A percentile compares a stretch with the other conserved stretches of the same genome.
Conservation (phyloP, 2,113 vertebrate genomes). For the Festucalex cinctus region DNA sequence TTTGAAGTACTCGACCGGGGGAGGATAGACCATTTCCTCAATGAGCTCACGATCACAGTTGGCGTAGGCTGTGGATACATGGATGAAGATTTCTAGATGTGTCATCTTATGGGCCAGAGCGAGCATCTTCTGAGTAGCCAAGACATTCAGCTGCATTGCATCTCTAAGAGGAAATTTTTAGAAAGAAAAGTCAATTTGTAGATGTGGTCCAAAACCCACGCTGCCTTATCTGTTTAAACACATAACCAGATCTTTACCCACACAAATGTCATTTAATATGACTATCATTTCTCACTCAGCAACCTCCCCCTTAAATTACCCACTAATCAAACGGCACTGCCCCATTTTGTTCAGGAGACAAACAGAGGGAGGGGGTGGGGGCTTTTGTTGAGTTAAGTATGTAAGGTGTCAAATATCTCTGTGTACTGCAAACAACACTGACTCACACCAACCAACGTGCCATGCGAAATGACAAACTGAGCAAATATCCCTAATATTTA, state of each 20-base stretch:
- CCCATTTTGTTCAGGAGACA: neutral
- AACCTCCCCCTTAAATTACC: neutral
- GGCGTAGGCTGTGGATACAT: conserved; percentile 96
- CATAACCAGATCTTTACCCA: neutral
- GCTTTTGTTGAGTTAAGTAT: neutral
- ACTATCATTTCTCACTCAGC: neutral
- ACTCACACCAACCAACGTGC: neutral
- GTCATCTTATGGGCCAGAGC: conserved; percentile 86
- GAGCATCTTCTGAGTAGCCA: conserved; percentile 88
- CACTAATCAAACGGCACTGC: neutral
- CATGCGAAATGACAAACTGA: neutral
- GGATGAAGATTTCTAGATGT: conserved; percentile 89
- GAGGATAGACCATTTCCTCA: conserved; percentile 89
- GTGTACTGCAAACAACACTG: conserved; percentile 11
- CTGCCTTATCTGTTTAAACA: neutral
- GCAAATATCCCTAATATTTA: neutral
- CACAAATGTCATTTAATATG: neutral
- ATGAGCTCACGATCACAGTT: conserved; percentile 92
- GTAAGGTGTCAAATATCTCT: conserved; percentile 15
- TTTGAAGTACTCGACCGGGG: conserved; percentile 90
- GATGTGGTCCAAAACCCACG: neutral
- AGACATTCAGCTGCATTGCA: conserved; percentile 92
- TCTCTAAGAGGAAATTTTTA: conserved; percentile 70
- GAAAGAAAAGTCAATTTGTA: neutral
- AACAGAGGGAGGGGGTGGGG: too few species aligned